Evolutionary conservation across 2,888 invertebrate species (phyloP).

Genomic region (Erebia ligea): DNA sequence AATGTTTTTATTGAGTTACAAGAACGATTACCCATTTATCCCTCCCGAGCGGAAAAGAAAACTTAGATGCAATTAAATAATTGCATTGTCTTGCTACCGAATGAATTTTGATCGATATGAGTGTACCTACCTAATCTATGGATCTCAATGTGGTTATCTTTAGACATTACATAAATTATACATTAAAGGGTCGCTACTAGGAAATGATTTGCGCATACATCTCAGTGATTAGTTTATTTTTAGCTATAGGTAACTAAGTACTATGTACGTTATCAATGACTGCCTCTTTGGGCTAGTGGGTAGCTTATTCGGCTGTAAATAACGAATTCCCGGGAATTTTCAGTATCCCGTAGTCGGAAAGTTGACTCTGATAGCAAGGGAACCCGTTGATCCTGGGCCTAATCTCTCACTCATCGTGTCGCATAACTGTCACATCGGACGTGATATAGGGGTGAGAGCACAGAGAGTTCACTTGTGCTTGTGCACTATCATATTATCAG

Average conservation of each 20-base stretch:
- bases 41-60: conserved; percentile 1
- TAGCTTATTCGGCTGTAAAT: too few species aligned
- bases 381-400: too few species aligned
- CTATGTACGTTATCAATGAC: not conserved
- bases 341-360: too few species aligned
- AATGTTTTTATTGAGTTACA: conserved; percentile 14
- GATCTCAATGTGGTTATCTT: conserved; percentile 43
- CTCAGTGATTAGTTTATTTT: conserved; percentile 32
- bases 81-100: conserved; percentile 44
- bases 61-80: conserved; percentile 20
- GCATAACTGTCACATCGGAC: too few species aligned
- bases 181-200: conserved; percentile 51
- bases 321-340: too few species aligned
- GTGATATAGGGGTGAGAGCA: too few species aligned
- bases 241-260: not conserved
- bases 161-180: conserved; percentile 22
- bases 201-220: conserved; percentile 41
- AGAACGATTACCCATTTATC: conserved; percentile 9
- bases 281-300: too few species aligned
- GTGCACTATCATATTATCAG: too few species aligned
- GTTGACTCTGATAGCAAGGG: too few species aligned
- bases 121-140: conserved; percentile 45
- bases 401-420: too few species aligned
- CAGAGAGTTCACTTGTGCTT: too few species aligned
- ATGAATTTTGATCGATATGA: conserved; percentile 38